Conservation (phyloP, 2,888 invertebrate species). For the Myopa testacea region DNA sequence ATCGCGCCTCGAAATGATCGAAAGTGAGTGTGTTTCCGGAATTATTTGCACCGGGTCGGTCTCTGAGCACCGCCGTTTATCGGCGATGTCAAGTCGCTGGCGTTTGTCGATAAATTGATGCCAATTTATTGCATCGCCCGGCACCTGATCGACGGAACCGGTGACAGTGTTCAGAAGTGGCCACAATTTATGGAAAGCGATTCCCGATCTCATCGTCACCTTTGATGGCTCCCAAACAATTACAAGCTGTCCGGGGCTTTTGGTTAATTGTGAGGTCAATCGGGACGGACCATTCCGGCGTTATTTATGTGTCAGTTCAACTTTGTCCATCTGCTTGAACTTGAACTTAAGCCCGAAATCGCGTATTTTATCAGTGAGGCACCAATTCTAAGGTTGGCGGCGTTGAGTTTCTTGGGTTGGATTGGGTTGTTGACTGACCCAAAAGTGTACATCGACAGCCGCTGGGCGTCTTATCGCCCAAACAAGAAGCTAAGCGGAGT, state of each 20-base stretch:
- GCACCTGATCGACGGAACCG: too few relatives aligned
- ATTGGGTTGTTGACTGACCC: too few relatives aligned
- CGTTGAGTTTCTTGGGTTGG: background rate
- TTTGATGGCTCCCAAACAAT: background rate
- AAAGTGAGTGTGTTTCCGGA: conserved; percentile 28
- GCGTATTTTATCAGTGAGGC: background rate
- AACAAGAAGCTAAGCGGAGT: background rate
- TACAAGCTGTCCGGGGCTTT: background rate
- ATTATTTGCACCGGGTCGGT: conserved; percentile 25
- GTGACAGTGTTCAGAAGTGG: too few relatives aligned
- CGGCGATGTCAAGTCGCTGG: background rate
- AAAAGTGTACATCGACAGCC: too few relatives aligned
- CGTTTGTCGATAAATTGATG: conserved; percentile 23
- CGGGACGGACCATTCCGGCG: background rate
- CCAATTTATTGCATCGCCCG: conserved; percentile 7
- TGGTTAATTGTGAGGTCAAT: conserved; percentile 6
- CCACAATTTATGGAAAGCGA: too few relatives aligned
- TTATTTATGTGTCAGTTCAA: conserved; percentile 8
- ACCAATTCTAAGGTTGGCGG: background rate
- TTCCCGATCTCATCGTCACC: background rate
- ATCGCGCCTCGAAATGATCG: too few relatives aligned
- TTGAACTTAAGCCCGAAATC: background rate
- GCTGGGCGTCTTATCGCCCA: background rate
- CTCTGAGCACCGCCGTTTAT: background rate
- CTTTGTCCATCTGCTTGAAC: background rate